Evolutionary conservation across 1,140 invertebrate genomes (phyloP).

Genomic region (Trichogramma pretiosum): DNA sequence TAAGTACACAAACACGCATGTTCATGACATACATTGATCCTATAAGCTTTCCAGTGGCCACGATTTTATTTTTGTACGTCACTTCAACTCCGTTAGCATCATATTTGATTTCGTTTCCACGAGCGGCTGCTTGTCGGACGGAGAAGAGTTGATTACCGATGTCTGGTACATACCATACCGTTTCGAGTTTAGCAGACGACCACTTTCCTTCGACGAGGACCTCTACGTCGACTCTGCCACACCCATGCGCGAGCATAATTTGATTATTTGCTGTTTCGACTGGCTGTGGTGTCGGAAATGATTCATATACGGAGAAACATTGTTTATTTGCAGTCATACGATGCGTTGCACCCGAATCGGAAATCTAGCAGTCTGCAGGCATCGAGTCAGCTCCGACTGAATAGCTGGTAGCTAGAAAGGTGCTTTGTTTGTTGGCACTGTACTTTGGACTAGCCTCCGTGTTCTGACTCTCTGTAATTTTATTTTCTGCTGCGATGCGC

Average conservation of each 20-base stretch:
- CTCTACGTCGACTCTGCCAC: slow-evolving; percentile 8
- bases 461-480: not conserved
- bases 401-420: slow-evolving; percentile 8
- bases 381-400: slow-evolving; percentile 3
- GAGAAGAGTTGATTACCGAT: too few species aligned
- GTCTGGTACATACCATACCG: slow-evolving; percentile 17
- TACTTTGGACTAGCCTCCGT: not conserved
- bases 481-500: slow-evolving; percentile 6
- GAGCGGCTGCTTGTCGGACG: too few species aligned
- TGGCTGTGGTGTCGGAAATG: slow-evolving; percentile 14
- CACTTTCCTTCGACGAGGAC: slow-evolving; percentile 6
- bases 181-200: slow-evolving; percentile 9
- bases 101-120: too few species aligned
- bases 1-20: slow-evolving; percentile 6
- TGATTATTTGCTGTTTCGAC: slow-evolving; percentile 14
- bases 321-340: slow-evolving; percentile 20
- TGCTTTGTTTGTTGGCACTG: not conserved
- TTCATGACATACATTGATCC: slow-evolving; percentile 8
- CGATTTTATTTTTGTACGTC: slow-evolving; percentile 7
- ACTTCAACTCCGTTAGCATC: slow-evolving; percentile 11
- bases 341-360: slow-evolving; percentile 16
- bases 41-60: slow-evolving; percentile 9
- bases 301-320: slow-evolving; percentile 14
- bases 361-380: slow-evolving; percentile 14
- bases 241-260: slow-evolving; percentile 10